Evolutionary conservation across 2,888 invertebrate species (phyloP).

Genomic region (Dicyrtoma fusca): DNA sequence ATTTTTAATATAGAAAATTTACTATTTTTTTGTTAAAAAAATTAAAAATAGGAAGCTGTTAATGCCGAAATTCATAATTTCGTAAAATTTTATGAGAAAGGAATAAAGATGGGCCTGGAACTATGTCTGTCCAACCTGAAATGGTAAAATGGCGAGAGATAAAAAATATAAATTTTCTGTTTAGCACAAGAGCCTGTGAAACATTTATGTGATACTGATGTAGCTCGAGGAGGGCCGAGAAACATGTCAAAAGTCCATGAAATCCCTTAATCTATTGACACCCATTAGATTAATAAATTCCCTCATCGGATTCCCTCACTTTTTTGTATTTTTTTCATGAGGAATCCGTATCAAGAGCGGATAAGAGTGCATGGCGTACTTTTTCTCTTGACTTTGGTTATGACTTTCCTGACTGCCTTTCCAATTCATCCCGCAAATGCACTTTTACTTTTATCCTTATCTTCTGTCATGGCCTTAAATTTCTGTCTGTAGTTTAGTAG

Average conservation of each 20-base stretch:
- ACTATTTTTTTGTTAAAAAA: no score
- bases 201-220: no score
- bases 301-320: slow-evolving; percentile 28
- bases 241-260: slow-evolving; percentile 45
- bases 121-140: no score
- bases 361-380: not conserved
- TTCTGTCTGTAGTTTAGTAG: no score
- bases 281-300: slow-evolving; percentile 49
- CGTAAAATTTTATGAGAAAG: no score
- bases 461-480: slow-evolving; percentile 20
- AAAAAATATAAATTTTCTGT: no score
- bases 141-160: no score
- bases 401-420: not conserved
- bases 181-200: no score
- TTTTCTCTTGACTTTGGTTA: not conserved
- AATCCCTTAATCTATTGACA: slow-evolving; percentile 51
- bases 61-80: no score
- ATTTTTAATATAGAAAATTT: no score
- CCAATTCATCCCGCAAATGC: slow-evolving; percentile 30
- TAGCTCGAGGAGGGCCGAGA: slow-evolving; percentile 9
- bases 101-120: no score
- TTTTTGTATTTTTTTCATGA: slow-evolving; percentile 8
- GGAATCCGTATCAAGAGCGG: not conserved
- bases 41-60: no score
- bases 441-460: slow-evolving; percentile 9